Evolutionary conservation across 2,888 invertebrate genomes (phyloP).

Genomic region (Matsumyia berberina): DNA sequence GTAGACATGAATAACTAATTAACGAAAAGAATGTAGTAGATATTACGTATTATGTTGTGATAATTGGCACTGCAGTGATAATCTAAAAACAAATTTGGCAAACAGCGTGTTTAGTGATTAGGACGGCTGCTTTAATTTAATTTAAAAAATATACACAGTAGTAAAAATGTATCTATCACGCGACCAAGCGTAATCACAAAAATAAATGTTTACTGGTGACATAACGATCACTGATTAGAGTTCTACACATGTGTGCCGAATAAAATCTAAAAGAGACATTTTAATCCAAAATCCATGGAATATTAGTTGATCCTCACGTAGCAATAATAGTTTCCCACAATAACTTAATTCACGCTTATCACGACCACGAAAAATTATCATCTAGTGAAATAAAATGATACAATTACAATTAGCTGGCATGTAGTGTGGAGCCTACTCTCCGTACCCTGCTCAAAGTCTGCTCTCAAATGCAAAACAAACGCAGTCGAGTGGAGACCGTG

Average conservation of each 20-base stretch:
- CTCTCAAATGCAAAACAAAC: slow-evolving; percentile 9
- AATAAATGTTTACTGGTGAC: slow-evolving; percentile 38
- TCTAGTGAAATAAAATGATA: slow-evolving; percentile 31
- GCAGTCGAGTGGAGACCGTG: slow-evolving; percentile 1
- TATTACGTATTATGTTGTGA: slow-evolving; percentile 10
- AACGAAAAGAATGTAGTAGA: slow-evolving; percentile 1
- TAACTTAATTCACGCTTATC: slow-evolving; percentile 49
- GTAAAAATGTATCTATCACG: slow-evolving; percentile 24
- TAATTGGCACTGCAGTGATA: slow-evolving; percentile 22
- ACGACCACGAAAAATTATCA: slow-evolving; percentile 49
- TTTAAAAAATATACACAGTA: slow-evolving; percentile 21
- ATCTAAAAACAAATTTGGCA: not conserved
- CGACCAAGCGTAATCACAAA: slow-evolving; percentile 29
- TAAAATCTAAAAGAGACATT: slow-evolving; percentile 1
- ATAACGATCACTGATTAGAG: slow-evolving; percentile 35
- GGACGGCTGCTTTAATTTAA: slow-evolving; percentile 14
- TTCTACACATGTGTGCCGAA: slow-evolving; percentile 11
- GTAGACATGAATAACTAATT: not conserved
- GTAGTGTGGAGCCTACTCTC: not conserved
- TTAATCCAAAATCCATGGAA: not conserved
- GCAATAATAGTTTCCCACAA: not conserved
- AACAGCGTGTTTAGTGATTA: slow-evolving; percentile 30
- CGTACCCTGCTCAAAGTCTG: not conserved
- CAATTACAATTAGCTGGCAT: slow-evolving; percentile 33
- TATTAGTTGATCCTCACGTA: slow-evolving; percentile 30